A percentile compares a stretch with the other conserved stretches of the same genome.
Evolutionary conservation across 2,888 invertebrate genomes (phyloP).

Genomic region (Coelinius sp.): DNA sequence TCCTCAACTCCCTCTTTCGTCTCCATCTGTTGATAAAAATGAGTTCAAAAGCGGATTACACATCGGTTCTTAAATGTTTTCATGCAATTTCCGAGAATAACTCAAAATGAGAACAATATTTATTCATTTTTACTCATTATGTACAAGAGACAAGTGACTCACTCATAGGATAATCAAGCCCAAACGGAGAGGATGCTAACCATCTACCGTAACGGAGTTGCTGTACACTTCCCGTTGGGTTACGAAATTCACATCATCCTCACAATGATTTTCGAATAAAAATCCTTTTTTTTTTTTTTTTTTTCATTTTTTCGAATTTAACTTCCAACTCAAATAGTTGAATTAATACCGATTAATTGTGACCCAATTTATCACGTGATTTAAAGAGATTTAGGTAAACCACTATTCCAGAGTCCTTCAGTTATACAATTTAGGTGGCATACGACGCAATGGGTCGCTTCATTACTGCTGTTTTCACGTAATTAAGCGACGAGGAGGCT

Average conservation of each 20-base stretch:
- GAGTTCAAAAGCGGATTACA: neutral
- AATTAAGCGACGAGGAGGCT: constrained; percentile 50
- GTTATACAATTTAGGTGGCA: neutral
- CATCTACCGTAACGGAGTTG: constrained; percentile 1
- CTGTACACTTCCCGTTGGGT: constrained; percentile 19
- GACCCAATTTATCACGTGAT: neutral
- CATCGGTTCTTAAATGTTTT: neutral
- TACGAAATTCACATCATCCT: constrained; percentile 27
- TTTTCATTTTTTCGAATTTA: neutral
- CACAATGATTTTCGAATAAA: constrained; percentile 6
- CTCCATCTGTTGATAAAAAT: constrained; percentile 7
- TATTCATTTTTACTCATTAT: neutral
- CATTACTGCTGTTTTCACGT: constrained; percentile 58
- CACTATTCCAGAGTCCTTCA: neutral
- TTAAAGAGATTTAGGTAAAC: neutral
- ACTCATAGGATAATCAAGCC: constrained; percentile 9
- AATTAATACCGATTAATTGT: neutral
- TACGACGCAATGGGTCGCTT: constrained; percentile 45
- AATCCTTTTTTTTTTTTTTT: neutral
- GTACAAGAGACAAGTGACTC: neutral
- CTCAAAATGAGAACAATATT: neutral
- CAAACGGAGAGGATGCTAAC: constrained; percentile 14
- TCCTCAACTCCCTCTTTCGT: neutral
- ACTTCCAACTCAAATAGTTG: neutral
- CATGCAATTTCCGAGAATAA: neutral